phyloP scores from a whole-genome alignment of 1,140 invertebrate species.

The Colletes latitarsis region DNA sequence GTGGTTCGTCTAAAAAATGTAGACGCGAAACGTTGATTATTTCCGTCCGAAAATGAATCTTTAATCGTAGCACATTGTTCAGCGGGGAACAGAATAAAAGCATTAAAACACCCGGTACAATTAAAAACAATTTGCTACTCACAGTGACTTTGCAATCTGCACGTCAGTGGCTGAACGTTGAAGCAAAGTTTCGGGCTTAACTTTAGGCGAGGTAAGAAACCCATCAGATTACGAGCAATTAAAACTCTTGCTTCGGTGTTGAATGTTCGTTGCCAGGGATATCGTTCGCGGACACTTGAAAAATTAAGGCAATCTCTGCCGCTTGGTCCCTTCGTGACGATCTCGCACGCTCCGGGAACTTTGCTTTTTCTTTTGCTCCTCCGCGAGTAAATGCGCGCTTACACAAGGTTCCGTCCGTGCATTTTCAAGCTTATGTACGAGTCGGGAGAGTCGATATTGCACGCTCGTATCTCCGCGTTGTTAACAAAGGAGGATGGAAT shows the following conservation, averaged over 20 bases:
- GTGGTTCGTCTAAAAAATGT: too few species aligned
- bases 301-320: constrained; percentile 52
- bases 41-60: too few species aligned
- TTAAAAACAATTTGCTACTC: background rate
- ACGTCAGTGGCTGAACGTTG: background rate
- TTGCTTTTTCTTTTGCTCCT: constrained; percentile 11
- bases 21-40: too few species aligned
- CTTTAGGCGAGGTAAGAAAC: background rate
- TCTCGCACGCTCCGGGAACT: constrained; percentile 39
- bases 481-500: background rate
- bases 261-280: constrained; percentile 21
- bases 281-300: constrained; percentile 26
- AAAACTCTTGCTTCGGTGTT: background rate
- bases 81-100: too few species aligned
- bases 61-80: too few species aligned
- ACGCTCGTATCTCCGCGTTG: background rate
- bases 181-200: background rate
- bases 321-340: constrained; percentile 52
- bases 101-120: background rate
- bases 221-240: constrained; percentile 2
- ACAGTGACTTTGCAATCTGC: background rate
- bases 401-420: background rate
- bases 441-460: background rate
- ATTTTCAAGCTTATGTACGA: background rate
- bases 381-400: constrained; percentile 22